These are phyloP conservation scores for Eupleurogrammus muticus DNA, from an alignment of 2,797 vertebrate genomes.

Conservation along the genomic window DNA sequence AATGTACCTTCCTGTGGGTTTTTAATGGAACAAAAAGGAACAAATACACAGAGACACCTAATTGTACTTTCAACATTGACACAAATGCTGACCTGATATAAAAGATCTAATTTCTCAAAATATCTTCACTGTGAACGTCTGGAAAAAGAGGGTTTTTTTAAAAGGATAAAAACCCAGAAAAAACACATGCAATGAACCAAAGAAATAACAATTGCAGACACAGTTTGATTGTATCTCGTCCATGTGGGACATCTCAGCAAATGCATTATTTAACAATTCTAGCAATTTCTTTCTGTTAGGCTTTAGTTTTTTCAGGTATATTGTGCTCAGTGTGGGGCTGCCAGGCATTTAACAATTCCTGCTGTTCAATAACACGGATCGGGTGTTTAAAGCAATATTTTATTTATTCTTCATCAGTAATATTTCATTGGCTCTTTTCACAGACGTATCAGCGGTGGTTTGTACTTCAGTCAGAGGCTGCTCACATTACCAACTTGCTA, in stretches of 20 bases:
- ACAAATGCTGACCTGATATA: not conserved
- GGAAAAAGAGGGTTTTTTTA: constrained; percentile 8
- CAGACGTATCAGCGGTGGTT: constrained; percentile 7
- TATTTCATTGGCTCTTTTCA: not conserved
- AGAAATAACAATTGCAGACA: constrained; percentile 4
- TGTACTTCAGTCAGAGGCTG: not conserved
- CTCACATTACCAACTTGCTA: not conserved
- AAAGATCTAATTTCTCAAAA: not conserved
- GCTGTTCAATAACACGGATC: constrained; percentile 11
- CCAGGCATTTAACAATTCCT: constrained; percentile 2
- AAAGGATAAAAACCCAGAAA: constrained; percentile 10
- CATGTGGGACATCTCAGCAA: not conserved
- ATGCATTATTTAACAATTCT: constrained; percentile 11
- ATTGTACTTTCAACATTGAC: constrained; percentile 1
- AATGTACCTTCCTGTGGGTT: constrained; percentile 4
- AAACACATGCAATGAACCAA: not conserved
- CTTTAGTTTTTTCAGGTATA: constrained; percentile 19
- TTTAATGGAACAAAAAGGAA: constrained; percentile 36
- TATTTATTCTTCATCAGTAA: constrained; percentile 13
- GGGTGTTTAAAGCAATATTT: constrained; percentile 10
- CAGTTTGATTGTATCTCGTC: constrained; percentile 13
- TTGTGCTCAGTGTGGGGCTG: not conserved
- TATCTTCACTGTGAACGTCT: not conserved
- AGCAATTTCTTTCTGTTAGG: not conserved
- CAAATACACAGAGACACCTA: not conserved